Evolutionary conservation across 2,797 vertebrate species (phyloP), one percentile per base, ranked within the genome.

Genomic region (Sebastiscus tertius): DNA sequence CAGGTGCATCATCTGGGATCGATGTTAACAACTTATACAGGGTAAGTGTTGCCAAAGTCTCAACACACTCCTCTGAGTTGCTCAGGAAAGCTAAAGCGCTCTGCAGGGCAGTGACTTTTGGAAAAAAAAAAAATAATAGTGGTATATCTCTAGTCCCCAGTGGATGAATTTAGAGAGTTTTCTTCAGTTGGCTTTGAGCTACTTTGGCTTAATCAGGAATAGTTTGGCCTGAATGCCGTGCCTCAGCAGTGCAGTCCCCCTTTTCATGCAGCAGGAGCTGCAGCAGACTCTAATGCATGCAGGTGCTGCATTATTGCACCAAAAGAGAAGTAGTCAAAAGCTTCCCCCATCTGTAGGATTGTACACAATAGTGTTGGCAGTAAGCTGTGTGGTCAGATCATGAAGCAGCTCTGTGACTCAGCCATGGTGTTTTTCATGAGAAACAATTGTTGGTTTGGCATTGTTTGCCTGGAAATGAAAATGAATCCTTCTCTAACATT

Each of bases 41-140:
- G 67, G 68, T 76, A 84, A 87, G 74, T 74, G 60, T 66, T 84
- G 67, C 75, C 46, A 58, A 56, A 82, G 76, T 42, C 67, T 73
- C 49, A 60, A 27, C 46, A 22, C 62, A 36, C 29, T 71, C 49
- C 42, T 34, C 36, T 72, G 56, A 72, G 56, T 10, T 60, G 62
- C 69, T 81, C 64, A 46, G 63, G 61, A 76, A 42, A 42, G 31
- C 70, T 63, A 33, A 78, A 81, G 73, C 9, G 8, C 73, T 81
- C 52, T 64, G 74, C 65, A 70, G 63, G 71, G 69, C 61, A 77
- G 42, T 6, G 12, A 72, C 61, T 70, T 81, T 72, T 79, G n/a
- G 55, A 80, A 24, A 24, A 14, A 55, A 77, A 88, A 82, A 82
- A 88, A 80, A 83, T 14, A 77, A 81, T 14, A 27, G 69, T 75